phyloP scores from a whole-genome alignment of 2,797 vertebrate genomes.

The Acanthurus tractus region DNA sequence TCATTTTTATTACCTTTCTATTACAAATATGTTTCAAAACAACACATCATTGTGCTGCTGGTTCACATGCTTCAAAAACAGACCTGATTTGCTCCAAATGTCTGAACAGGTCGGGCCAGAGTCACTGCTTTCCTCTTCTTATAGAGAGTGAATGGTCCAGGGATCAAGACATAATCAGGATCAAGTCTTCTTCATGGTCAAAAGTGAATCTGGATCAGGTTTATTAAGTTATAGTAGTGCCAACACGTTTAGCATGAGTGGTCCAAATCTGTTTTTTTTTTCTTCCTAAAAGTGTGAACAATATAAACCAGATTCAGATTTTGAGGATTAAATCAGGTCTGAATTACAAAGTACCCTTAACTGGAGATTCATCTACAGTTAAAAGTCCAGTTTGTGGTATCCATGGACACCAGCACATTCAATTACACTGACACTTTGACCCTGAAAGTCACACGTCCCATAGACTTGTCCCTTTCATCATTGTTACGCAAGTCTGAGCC shows the following conservation, averaged over 20 bases:
- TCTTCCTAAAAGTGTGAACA: constrained; percentile 9
- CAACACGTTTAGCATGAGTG: not conserved
- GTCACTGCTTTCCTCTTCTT: not conserved
- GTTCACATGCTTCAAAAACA: constrained; percentile 34
- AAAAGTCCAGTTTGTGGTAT: constrained; percentile 25
- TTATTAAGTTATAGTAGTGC: constrained; percentile 1
- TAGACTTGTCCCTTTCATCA: constrained; percentile 93
- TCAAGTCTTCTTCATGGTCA: not conserved
- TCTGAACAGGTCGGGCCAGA: constrained; percentile 10
- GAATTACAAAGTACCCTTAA: constrained; percentile 19
- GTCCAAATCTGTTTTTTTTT: constrained; percentile 4
- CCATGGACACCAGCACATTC: constrained; percentile 9
- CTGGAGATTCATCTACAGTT: constrained; percentile 5
- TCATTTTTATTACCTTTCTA: constrained; percentile 27
- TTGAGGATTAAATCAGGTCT: constrained; percentile 50
- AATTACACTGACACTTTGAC: constrained; percentile 86
- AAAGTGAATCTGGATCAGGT: not conserved
- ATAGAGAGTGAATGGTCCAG: not conserved
- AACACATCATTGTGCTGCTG: constrained; percentile 13
- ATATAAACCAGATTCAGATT: constrained; percentile 21
- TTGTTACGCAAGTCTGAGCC: constrained; percentile 90
- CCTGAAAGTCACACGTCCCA: constrained; percentile 92
- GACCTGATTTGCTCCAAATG: constrained; percentile 37
- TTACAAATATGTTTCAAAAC: constrained; percentile 20
- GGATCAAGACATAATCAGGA: constrained; percentile 2